These are phyloP conservation scores for Pleuronectes platessa DNA, from an alignment of 2,113 vertebrate species.

Conservation along the genomic window DNA sequence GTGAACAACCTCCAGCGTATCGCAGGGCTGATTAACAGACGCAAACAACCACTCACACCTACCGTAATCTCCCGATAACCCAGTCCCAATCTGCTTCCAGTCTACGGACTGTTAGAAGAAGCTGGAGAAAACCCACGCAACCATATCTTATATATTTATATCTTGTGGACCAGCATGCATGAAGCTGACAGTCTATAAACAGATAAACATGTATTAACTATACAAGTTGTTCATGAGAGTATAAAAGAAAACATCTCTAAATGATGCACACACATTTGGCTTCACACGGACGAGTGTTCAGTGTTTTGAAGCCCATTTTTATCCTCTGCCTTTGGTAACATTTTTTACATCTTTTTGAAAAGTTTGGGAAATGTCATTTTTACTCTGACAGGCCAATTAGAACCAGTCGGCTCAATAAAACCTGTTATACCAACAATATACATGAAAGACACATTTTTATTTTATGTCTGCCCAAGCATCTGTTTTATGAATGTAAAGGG, in stretches of 20 bases:
- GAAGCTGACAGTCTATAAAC: too few relatives aligned
- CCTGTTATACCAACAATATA: background rate
- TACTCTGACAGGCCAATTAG: slow-evolving; percentile 1
- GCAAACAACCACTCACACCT: too few relatives aligned
- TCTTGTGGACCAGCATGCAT: too few relatives aligned
- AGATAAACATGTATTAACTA: too few relatives aligned
- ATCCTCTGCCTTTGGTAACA: background rate
- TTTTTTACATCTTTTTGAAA: background rate
- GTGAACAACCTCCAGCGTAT: too few relatives aligned
- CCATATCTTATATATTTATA: too few relatives aligned
- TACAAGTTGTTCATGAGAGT: too few relatives aligned
- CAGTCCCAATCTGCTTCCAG: too few relatives aligned
- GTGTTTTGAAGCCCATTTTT: background rate
- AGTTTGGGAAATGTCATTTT: background rate
- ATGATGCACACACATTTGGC: background rate
- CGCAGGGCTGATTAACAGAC: too few relatives aligned
- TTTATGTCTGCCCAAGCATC: slow-evolving; percentile 2
- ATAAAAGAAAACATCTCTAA: background rate
- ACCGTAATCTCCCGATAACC: too few relatives aligned
- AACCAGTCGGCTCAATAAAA: background rate
- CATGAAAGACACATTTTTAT: slow-evolving; percentile 6
- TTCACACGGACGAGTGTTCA: background rate
- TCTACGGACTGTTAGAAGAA: too few relatives aligned
- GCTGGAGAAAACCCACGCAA: too few relatives aligned
- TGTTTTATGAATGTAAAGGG: background rate